A percentile compares a stretch with the other conserved stretches of the same genome.
phyloP scores from a whole-genome alignment of 2,888 invertebrate genomes.

The Drosophila pseudotalamancana region DNA sequence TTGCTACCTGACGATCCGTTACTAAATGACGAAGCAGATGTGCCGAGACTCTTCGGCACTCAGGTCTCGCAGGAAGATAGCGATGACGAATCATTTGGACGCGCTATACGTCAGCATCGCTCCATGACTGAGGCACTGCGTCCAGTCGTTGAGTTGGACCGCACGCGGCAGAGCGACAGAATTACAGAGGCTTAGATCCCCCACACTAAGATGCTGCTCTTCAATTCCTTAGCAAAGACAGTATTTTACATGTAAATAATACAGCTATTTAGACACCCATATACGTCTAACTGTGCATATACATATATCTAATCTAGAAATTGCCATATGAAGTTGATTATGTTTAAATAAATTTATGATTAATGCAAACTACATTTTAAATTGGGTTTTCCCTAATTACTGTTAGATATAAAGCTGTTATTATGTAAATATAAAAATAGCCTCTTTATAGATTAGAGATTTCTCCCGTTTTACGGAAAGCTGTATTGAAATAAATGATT shows the following conservation, averaged over 20 bases:
- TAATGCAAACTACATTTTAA: neutral
- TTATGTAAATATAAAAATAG: too few relatives aligned
- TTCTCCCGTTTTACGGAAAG: too few relatives aligned
- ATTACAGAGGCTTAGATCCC: slow-evolving; percentile 52
- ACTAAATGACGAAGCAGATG: slow-evolving; percentile 3
- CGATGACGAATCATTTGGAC: slow-evolving; percentile 50
- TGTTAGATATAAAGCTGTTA: too few relatives aligned
- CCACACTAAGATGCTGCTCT: slow-evolving; percentile 27
- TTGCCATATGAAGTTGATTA: slow-evolving; percentile 57
- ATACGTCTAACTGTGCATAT: slow-evolving; percentile 4
- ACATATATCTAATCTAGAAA: slow-evolving; percentile 18
- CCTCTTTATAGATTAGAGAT: too few relatives aligned
- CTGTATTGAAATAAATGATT: too few relatives aligned
- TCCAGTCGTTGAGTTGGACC: slow-evolving; percentile 19
- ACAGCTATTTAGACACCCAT: slow-evolving; percentile 12
- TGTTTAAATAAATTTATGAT: slow-evolving; percentile 49
- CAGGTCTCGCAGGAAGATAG: slow-evolving; percentile 67
- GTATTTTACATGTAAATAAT: slow-evolving; percentile 65
- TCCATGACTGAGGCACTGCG: slow-evolving; percentile 81
- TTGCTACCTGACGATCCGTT: slow-evolving; percentile 12
- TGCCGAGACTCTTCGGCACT: slow-evolving; percentile 67
- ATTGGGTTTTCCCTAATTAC: too few relatives aligned
- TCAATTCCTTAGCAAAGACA: slow-evolving; percentile 67
- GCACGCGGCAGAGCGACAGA: neutral
- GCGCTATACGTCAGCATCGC: slow-evolving; percentile 86